A percentile compares a stretch with the other conserved stretches of the same genome.
phyloP scores from a whole-genome alignment of 2,888 invertebrate genomes.

The Parnassius apollo region DNA sequence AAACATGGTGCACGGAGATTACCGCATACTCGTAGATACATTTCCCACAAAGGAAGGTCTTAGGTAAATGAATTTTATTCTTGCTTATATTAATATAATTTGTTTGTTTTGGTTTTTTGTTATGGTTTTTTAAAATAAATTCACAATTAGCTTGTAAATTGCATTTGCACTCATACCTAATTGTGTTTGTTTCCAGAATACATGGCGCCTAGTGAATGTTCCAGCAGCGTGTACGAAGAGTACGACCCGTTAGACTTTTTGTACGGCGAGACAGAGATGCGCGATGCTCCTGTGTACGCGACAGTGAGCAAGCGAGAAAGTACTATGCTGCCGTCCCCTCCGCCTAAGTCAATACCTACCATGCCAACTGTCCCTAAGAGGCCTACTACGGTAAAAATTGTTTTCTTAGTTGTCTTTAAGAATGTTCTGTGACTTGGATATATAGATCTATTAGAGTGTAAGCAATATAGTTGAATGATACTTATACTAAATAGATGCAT shows the following conservation, averaged over 20 bases:
- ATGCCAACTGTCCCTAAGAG: constrained; percentile 62
- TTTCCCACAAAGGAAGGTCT: too few species aligned
- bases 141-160: not conserved
- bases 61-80: too few species aligned
- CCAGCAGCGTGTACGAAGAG: constrained; percentile 73
- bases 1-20: too few species aligned
- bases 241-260: constrained; percentile 75
- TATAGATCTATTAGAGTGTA: too few species aligned
- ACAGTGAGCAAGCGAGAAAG: constrained; percentile 63
- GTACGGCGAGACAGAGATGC: constrained; percentile 74
- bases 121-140: too few species aligned
- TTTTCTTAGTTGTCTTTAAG: too few species aligned
- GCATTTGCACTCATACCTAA: not conserved
- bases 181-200: constrained; percentile 48
- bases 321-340: constrained; percentile 65
- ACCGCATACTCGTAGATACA: too few species aligned
- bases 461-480: too few species aligned
- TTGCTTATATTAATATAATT: too few species aligned
- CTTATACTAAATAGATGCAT: too few species aligned
- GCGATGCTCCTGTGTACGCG: constrained; percentile 70
- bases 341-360: constrained; percentile 67
- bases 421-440: too few species aligned
- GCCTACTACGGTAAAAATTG: constrained; percentile 63
- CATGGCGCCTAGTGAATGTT: constrained; percentile 61
- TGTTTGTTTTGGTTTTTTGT: too few species aligned